Conservation (phyloP, 2,113 vertebrate species). For the Peromyscus leucopus region DNA sequence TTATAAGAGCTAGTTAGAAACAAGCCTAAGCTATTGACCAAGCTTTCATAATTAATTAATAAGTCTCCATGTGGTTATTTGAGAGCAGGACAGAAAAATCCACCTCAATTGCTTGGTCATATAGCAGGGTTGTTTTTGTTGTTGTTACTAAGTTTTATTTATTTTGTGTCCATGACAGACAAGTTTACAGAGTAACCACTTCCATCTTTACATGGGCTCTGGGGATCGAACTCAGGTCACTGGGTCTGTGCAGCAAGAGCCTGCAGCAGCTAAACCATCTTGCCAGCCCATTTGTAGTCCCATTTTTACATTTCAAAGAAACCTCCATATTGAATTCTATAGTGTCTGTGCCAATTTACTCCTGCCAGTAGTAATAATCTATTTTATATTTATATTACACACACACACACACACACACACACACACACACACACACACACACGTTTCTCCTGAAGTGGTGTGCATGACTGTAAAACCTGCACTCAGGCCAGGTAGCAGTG, state of each 20-base stretch:
- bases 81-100: too few species aligned
- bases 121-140: too few species aligned
- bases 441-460: not conserved
- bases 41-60: too few species aligned
- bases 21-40: too few species aligned
- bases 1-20: too few species aligned
- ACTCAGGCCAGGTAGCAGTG: too few species aligned
- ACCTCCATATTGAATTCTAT: too few species aligned
- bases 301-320: not conserved
- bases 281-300: not conserved
- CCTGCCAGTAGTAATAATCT: not conserved
- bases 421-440: not conserved
- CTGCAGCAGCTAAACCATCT: not conserved
- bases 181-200: not conserved
- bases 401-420: too few species aligned
- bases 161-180: not conserved
- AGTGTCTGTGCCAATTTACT: not conserved
- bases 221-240: not conserved
- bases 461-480: not conserved
- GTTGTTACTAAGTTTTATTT: too few species aligned
- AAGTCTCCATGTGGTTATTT: too few species aligned
- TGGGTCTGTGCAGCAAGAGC: not conserved
- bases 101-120: too few species aligned
- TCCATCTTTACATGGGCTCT: not conserved
- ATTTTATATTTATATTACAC: too few species aligned